These are phyloP conservation scores for Drosophila ananassae DNA, from an alignment of 1,140 invertebrate species.

Conservation along the genomic window DNA sequence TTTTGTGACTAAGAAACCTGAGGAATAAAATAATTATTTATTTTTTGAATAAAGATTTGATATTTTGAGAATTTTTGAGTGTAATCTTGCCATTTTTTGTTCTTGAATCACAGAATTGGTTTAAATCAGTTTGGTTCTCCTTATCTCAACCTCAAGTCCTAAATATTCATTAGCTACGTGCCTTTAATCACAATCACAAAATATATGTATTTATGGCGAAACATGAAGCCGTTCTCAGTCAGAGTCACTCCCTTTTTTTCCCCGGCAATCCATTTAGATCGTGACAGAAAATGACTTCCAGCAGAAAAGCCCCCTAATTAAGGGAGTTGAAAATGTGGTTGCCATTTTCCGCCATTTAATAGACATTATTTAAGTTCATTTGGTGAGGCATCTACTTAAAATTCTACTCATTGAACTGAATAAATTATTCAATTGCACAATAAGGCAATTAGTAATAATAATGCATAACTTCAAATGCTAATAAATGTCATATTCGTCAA, in stretches of 20 bases:
- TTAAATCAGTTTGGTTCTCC: neutral
- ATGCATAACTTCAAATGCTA: neutral
- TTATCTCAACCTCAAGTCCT: constrained; percentile 4
- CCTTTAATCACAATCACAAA: too few relatives aligned
- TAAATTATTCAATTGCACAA: neutral
- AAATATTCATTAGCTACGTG: constrained; percentile 14
- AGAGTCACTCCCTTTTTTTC: neutral
- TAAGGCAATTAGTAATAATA: neutral
- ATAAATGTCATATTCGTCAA: neutral
- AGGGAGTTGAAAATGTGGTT: neutral
- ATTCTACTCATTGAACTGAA: neutral
- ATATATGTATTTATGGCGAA: too few relatives aligned
- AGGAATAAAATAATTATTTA: neutral
- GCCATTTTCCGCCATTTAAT: neutral
- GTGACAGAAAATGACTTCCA: neutral
- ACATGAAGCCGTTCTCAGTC: too few relatives aligned
- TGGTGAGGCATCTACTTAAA: constrained; percentile 9
- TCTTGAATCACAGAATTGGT: constrained; percentile 5
- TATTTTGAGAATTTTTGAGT: neutral
- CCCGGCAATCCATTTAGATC: neutral
- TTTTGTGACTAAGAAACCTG: constrained; percentile 36
- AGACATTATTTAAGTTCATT: constrained; percentile 11
- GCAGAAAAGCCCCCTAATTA: constrained; percentile 22
- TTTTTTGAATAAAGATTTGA: too few relatives aligned
- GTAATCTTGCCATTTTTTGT: too few relatives aligned